Conservation (phyloP, 1,140 invertebrate genomes). For the Drosophila asahinai region DNA sequence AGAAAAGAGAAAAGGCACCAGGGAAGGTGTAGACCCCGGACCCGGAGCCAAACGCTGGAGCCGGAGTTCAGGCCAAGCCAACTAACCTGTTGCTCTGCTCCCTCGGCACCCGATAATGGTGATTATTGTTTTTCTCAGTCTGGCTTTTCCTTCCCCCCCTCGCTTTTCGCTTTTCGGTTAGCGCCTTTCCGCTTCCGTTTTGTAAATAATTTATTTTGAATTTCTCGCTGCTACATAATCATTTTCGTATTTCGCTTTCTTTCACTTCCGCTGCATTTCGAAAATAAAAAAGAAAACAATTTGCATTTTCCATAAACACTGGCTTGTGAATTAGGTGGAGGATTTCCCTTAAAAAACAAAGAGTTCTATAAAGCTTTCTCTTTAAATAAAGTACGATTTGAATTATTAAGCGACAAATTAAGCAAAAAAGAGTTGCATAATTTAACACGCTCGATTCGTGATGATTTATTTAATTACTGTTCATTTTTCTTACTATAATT, state of each 20-base stretch:
- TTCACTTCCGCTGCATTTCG: constrained; percentile 48
- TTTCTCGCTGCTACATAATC: constrained; percentile 37
- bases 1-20: constrained; percentile 1
- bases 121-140: constrained; percentile 25
- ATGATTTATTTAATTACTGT: constrained; percentile 1
- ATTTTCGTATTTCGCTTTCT: constrained; percentile 44
- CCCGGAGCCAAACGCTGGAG: constrained; percentile 23
- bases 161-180: constrained; percentile 26
- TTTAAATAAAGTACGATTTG: neutral
- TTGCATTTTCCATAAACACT: constrained; percentile 33
- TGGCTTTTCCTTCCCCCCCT: constrained; percentile 18
- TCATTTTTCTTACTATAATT: constrained; percentile 3
- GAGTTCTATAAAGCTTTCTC: constrained; percentile 48
- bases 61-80: constrained; percentile 50
- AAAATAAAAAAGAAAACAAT: constrained; percentile 8
- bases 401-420: neutral
- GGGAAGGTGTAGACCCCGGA: constrained; percentile 18
- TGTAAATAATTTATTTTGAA: constrained; percentile 46
- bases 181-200: constrained; percentile 60
- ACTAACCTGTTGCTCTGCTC: constrained; percentile 50
- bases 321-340: neutral
- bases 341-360: no score
- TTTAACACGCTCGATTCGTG: constrained; percentile 1
- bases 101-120: constrained; percentile 1
- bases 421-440: neutral